Evolutionary conservation across 2,888 invertebrate species (phyloP).

Genomic region (Priocnemis perturbator): DNA sequence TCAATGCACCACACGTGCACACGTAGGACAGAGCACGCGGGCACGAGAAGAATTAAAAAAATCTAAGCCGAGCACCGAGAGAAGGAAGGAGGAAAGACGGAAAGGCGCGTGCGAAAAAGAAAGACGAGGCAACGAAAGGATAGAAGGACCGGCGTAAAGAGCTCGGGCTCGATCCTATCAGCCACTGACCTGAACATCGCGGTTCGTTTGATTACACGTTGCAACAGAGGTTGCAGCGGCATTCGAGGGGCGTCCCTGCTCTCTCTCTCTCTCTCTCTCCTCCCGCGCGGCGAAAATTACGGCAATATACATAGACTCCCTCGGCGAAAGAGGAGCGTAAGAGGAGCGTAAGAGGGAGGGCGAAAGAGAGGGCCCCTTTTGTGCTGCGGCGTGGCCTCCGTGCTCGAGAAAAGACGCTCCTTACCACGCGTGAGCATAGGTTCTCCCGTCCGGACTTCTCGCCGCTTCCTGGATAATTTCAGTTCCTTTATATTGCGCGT

Average conservation of each 20-base stretch:
- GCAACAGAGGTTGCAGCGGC: constrained; percentile 38
- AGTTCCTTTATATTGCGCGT: constrained; percentile 50
- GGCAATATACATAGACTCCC: constrained; percentile 44
- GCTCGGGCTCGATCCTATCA: constrained; percentile 52
- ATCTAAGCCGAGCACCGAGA: not conserved
- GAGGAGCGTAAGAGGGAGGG: not conserved
- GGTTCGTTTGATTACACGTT: constrained; percentile 59
- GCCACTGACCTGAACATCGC: constrained; percentile 51
- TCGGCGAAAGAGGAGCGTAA: not conserved
- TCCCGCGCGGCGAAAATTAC: constrained; percentile 53
- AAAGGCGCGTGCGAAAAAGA: constrained; percentile 11
- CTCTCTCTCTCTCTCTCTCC: no score
- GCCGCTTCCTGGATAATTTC: constrained; percentile 61
- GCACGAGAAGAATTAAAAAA: not conserved
- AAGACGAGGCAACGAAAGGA: not conserved
- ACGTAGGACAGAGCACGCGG: not conserved
- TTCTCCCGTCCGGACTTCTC: constrained; percentile 30
- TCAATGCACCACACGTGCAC: no score
- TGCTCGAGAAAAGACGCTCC: constrained; percentile 50
- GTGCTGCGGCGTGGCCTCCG: constrained; percentile 26
- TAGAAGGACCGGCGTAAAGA: constrained; percentile 30
- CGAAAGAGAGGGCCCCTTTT: constrained; percentile 29
- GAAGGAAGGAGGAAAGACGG: not conserved
- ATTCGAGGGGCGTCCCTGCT: constrained; percentile 35
- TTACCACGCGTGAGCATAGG: constrained; percentile 50